Conservation (phyloP, 2,797 vertebrate genomes). For the Coranthus polyacanthus region DNA sequence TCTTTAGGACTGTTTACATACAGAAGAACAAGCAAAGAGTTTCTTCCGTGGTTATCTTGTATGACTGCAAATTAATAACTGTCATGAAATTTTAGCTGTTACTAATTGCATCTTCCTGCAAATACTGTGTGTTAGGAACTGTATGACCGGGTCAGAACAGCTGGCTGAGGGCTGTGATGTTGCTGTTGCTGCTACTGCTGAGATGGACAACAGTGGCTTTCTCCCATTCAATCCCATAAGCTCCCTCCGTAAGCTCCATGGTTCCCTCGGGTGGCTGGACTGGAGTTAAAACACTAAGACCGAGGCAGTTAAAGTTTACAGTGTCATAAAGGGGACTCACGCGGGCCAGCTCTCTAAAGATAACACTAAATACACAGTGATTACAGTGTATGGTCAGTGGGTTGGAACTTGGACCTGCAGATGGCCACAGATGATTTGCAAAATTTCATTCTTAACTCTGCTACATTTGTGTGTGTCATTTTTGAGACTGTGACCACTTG, state of each 20-base stretch:
- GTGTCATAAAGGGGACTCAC: constrained; percentile 79
- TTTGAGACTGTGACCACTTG: not conserved
- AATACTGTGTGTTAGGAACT: constrained; percentile 7
- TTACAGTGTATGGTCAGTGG: constrained; percentile 70
- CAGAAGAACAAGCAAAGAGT: not conserved
- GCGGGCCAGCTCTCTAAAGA: constrained; percentile 78
- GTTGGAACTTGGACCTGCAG: constrained; percentile 60
- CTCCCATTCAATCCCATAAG: constrained; percentile 75
- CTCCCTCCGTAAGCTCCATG: constrained; percentile 65
- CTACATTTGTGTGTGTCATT: constrained; percentile 12
- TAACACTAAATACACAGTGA: constrained; percentile 82
- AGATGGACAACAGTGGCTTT: constrained; percentile 69
- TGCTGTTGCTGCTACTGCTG: constrained; percentile 44
- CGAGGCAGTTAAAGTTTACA: constrained; percentile 84
- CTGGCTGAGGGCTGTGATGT: constrained; percentile 42
- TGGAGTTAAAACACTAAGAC: constrained; percentile 77
- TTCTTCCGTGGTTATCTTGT: not conserved
- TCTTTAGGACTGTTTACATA: not conserved
- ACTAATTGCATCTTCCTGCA: not conserved
- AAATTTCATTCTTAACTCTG: constrained; percentile 24
- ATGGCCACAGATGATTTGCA: constrained; percentile 61
- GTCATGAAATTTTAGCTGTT: not conserved
- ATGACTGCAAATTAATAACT: not conserved
- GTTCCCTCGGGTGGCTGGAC: constrained; percentile 76
- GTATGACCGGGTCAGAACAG: constrained; percentile 29